Percentiles rank a stretch among this genome's conserved stretches.
phyloP scores from a whole-genome alignment of 2,113 vertebrate genomes.

The Psittacus erithacus region DNA sequence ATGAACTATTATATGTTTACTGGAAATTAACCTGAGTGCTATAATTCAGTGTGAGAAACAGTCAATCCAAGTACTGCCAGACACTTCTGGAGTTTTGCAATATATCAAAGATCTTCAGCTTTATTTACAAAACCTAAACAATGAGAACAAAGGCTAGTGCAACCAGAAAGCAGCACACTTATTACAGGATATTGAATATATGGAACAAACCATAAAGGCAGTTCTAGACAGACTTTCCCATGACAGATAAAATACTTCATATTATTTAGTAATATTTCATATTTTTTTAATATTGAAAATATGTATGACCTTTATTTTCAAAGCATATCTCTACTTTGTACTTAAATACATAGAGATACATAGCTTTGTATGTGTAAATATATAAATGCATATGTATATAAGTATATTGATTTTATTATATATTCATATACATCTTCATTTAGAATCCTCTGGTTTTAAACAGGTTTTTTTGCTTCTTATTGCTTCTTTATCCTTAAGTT shows the following conservation, averaged over 20 bases:
- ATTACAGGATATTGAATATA: neutral
- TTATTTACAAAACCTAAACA: neutral
- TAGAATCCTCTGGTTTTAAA: neutral
- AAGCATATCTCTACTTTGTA: neutral
- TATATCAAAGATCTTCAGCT: neutral
- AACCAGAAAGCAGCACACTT: neutral
- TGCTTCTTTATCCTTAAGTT: neutral
- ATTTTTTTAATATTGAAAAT: neutral
- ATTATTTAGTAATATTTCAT: neutral
- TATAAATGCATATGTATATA: neutral
- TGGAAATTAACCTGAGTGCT: neutral
- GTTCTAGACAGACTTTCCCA: neutral
- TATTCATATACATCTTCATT: neutral
- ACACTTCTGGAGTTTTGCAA: neutral
- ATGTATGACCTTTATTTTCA: neutral
- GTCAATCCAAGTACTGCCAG: neutral
- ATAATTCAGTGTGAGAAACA: neutral
- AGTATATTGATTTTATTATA: neutral
- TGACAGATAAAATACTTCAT: neutral
- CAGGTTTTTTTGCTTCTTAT: neutral
- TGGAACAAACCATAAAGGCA: neutral
- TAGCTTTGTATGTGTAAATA: neutral
- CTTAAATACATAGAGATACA: neutral
- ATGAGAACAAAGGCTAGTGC: neutral
- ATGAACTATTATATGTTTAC: neutral